A percentile compares a stretch with the other conserved stretches of the same genome.
Conservation (phyloP, 2,888 invertebrate species). For the Coecobrya sp. region DNA sequence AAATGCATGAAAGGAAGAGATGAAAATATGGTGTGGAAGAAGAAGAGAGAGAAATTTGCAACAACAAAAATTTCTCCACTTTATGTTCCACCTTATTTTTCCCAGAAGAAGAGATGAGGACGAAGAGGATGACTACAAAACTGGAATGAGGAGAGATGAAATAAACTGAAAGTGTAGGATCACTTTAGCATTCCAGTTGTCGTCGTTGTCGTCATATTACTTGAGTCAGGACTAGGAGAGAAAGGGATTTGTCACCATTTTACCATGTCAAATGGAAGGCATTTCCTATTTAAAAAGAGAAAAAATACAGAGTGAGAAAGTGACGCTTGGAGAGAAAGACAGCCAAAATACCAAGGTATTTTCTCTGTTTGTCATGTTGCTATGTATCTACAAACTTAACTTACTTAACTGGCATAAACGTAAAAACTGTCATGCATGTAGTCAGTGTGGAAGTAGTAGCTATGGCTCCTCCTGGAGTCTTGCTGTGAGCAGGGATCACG, state of each 20-base stretch:
- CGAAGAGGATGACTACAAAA: constrained; percentile 20
- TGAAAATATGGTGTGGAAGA: background rate
- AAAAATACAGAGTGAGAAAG: constrained; percentile 2
- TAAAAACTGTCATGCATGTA: too few relatives aligned
- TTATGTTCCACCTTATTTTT: constrained; percentile 31
- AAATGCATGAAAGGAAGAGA: background rate
- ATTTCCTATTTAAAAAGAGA: constrained; percentile 15
- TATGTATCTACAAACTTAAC: constrained; percentile 17
- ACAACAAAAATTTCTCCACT: background rate
- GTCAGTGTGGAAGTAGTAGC: too few relatives aligned
- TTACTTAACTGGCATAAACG: background rate
- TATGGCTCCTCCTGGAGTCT: background rate
- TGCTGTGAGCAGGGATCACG: constrained; percentile 52
- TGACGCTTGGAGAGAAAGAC: background rate
- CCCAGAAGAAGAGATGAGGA: constrained; percentile 31
- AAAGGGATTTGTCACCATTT: constrained; percentile 71
- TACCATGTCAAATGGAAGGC: constrained; percentile 56
- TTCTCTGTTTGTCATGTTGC: background rate
- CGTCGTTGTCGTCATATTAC: constrained; percentile 37
- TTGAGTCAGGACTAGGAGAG: background rate
- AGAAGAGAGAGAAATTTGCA: constrained; percentile 17
- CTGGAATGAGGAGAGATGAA: constrained; percentile 4
- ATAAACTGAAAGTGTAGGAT: constrained; percentile 49
- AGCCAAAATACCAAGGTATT: background rate
- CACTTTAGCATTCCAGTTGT: constrained; percentile 41